Percentiles rank a stretch among this genome's conserved stretches.
phyloP scores from a whole-genome alignment of 2,113 vertebrate genomes.

The Crotalus horridus region DNA sequence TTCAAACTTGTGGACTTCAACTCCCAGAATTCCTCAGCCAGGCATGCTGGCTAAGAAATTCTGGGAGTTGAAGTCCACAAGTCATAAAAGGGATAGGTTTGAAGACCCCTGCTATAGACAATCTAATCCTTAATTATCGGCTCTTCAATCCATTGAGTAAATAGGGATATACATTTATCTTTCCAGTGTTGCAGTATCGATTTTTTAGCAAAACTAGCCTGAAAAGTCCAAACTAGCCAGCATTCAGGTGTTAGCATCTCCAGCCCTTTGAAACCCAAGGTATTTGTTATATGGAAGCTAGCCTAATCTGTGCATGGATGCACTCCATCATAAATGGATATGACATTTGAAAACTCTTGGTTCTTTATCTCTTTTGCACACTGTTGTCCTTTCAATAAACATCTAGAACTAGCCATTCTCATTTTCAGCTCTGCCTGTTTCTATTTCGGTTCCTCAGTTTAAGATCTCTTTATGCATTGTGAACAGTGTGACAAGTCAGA shows the following conservation, averaged over 20 bases:
- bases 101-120: background rate
- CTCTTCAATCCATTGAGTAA: background rate
- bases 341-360: conserved; percentile 11
- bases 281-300: background rate
- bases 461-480: background rate
- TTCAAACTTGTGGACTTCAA: too few species aligned
- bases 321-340: conserved; percentile 19
- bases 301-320: background rate
- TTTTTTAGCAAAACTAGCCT: background rate
- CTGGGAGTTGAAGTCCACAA: too few species aligned
- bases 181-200: background rate
- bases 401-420: conserved; percentile 15
- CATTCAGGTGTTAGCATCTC: background rate
- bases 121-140: background rate
- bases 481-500: conserved; percentile 2
- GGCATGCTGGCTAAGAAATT: too few species aligned
- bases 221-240: background rate
- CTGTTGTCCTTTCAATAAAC: conserved; percentile 7
- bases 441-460: background rate
- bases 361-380: background rate
- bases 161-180: background rate
- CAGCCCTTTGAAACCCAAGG: background rate
- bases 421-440: background rate
- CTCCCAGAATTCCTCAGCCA: too few species aligned
- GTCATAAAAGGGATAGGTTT: too few species aligned